Conservation (phyloP, 64 coral and sea anemone genomes). For the Anthopleura sola region DNA sequence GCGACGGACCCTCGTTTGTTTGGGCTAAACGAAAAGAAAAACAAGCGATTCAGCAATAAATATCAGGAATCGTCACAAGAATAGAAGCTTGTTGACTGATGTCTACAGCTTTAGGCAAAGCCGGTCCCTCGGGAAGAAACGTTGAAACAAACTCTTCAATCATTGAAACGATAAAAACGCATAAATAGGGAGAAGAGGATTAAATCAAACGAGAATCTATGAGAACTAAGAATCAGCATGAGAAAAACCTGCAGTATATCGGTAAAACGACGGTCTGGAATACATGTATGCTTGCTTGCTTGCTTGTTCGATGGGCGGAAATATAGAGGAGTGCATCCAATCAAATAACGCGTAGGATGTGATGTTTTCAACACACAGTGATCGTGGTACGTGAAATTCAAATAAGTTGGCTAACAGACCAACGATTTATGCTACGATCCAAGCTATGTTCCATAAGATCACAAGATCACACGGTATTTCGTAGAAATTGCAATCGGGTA, state of each 20-base stretch:
- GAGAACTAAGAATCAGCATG: background rate
- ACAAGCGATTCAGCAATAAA: background rate
- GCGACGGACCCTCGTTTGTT: background rate
- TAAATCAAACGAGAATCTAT: background rate
- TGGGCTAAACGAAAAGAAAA: background rate
- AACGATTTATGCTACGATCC: background rate
- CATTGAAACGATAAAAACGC: background rate
- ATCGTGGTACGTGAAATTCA: constrained; percentile 8
- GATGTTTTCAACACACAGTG: background rate
- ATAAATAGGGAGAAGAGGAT: background rate
- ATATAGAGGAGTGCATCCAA: background rate
- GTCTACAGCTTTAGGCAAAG: background rate
- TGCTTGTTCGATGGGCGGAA: background rate
- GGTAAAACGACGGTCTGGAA: background rate
- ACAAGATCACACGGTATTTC: background rate
- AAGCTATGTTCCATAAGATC: background rate
- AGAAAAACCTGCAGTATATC: background rate
- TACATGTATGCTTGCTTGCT: background rate
- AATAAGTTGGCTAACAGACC: background rate
- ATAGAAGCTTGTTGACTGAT: background rate
- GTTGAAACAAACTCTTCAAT: background rate
- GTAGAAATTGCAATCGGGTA: background rate
- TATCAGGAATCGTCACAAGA: background rate
- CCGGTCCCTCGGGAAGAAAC: background rate
- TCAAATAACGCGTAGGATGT: constrained; percentile 1